phyloP scores from a whole-genome alignment of 2,113 vertebrate species.

The Hepsetus odoe region DNA sequence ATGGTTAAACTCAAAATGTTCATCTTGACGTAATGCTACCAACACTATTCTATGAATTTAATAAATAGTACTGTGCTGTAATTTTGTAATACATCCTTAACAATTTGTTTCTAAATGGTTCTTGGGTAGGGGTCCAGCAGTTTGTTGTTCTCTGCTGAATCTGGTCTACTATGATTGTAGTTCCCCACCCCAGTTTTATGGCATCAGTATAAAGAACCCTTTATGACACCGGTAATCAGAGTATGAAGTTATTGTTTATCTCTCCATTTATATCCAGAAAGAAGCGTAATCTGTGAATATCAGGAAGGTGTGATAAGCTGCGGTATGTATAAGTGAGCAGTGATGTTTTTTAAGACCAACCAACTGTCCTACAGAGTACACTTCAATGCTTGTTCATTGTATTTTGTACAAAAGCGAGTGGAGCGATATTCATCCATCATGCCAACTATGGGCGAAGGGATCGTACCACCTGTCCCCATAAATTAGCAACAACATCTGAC shows the following conservation, averaged over 20 bases:
- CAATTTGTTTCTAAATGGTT: too few relatives aligned
- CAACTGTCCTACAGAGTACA: too few relatives aligned
- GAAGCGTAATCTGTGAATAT: conserved; percentile 13
- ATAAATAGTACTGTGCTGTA: background rate
- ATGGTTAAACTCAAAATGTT: background rate
- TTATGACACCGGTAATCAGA: background rate
- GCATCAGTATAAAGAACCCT: too few relatives aligned
- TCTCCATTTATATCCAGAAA: conserved; percentile 4
- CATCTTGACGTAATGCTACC: background rate
- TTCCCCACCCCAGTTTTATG: too few relatives aligned
- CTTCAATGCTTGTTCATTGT: background rate
- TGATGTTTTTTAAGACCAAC: too few relatives aligned
- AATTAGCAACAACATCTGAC: background rate
- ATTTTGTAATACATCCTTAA: too few relatives aligned
- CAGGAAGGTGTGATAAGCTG: background rate
- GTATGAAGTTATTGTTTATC: too few relatives aligned
- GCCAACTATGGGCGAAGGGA: conserved; percentile 16
- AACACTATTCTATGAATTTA: background rate
- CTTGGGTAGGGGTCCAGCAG: too few relatives aligned
- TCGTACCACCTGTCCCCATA: conserved; percentile 1
- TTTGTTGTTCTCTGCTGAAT: too few relatives aligned
- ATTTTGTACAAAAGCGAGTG: conserved; percentile 3
- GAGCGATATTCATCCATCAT: conserved; percentile 17
- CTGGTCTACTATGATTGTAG: too few relatives aligned
- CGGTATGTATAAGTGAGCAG: background rate